Conservation (phyloP, 2,113 vertebrate species). For the Dipodomys merriami region DNA sequence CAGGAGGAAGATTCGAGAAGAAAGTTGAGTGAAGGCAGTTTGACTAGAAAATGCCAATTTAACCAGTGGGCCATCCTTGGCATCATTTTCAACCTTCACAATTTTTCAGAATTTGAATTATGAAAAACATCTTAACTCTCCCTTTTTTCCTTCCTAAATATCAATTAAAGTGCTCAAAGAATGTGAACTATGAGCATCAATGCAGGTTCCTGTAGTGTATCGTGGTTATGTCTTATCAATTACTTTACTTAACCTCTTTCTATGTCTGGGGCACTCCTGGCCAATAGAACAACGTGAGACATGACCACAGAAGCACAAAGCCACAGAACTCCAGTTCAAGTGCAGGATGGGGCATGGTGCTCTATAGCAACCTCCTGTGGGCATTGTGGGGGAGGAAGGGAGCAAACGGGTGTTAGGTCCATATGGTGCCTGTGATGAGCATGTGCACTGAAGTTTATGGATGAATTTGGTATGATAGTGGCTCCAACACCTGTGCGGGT, state of each 20-base stretch:
- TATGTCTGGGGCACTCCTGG: neutral
- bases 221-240: neutral
- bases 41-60: constrained; percentile 38
- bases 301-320: neutral
- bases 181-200: neutral
- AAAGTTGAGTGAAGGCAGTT: neutral
- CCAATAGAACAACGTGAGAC: neutral
- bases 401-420: neutral
- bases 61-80: neutral
- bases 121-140: neutral
- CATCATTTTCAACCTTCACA: neutral
- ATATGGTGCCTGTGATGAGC: neutral
- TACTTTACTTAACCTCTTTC: constrained; percentile 35
- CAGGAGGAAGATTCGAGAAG: neutral
- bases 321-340: neutral
- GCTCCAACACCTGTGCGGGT: neutral
- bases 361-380: neutral
- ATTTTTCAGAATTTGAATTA: neutral
- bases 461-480: constrained; percentile 20
- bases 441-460: neutral
- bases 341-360: neutral
- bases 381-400: neutral
- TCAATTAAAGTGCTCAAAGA: neutral
- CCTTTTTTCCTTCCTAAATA: neutral
- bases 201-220: neutral